Percentiles rank a stretch among this genome's conserved stretches.
Evolutionary conservation across 2,888 invertebrate genomes (phyloP).

Genomic region (Apantesis nais): DNA sequence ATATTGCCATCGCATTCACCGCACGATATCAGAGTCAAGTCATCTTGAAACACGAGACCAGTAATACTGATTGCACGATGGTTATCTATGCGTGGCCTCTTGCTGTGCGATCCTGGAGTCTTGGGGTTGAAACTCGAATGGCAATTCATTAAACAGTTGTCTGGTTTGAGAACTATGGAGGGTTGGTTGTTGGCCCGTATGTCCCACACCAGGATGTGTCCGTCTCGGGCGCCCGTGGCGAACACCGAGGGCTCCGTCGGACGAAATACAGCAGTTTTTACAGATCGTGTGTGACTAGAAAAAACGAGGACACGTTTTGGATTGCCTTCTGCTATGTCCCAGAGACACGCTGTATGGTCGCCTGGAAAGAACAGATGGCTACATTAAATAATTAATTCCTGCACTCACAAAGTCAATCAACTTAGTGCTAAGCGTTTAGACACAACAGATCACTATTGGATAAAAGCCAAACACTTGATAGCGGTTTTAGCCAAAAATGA

Average conservation of each 20-base stretch:
- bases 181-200: conserved; percentile 74
- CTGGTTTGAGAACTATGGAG: conserved; percentile 85
- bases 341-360: conserved; percentile 93
- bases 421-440: too few species aligned
- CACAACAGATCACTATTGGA: background rate
- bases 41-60: conserved; percentile 93
- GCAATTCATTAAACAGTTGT: conserved; percentile 89
- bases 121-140: conserved; percentile 82
- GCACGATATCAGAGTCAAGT: conserved; percentile 91
- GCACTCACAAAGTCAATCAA: background rate
- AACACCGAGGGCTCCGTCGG: conserved; percentile 90
- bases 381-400: background rate
- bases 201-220: conserved; percentile 95
- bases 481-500: background rate
- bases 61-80: conserved; percentile 91
- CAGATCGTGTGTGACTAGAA: conserved; percentile 91
- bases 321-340: conserved; percentile 88
- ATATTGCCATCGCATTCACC: conserved; percentile 95
- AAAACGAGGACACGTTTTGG: conserved; percentile 86
- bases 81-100: conserved; percentile 77
- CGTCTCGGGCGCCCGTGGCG: conserved; percentile 95
- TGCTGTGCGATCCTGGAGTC: conserved; percentile 83
- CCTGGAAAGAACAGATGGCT: conserved; percentile 68
- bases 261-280: conserved; percentile 92
- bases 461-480: background rate